These are phyloP conservation scores for Mesochorus sp. DNA, from an alignment of 2,888 invertebrate species.

Conservation along the genomic window DNA sequence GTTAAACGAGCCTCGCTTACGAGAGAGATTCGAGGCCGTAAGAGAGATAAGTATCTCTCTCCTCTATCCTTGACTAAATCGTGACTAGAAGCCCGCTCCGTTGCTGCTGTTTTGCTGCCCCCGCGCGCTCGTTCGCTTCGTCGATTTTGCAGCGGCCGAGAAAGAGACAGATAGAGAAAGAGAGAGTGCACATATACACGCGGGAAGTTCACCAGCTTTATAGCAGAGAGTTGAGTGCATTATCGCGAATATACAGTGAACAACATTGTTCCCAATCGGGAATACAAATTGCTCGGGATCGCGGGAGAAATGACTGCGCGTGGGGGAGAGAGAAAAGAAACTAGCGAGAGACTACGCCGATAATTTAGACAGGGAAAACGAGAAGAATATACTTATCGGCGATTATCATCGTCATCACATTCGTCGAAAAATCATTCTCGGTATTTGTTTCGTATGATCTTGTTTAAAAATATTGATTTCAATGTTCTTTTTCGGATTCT, in stretches of 20 bases:
- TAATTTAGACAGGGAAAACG: neutral
- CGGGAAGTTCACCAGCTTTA: constrained; percentile 13
- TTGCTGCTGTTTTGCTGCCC: constrained; percentile 54
- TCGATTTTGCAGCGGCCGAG: constrained; percentile 47
- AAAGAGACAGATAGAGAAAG: neutral
- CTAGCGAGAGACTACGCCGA: neutral
- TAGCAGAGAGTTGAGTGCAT: constrained; percentile 70
- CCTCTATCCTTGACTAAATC: constrained; percentile 80
- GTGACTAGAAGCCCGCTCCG: constrained; percentile 77
- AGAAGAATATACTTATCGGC: neutral
- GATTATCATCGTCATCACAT: too few relatives aligned
- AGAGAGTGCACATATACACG: constrained; percentile 10
- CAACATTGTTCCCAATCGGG: constrained; percentile 77
- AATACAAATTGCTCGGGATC: constrained; percentile 76
- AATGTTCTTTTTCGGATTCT: too few relatives aligned
- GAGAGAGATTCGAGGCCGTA: constrained; percentile 72
- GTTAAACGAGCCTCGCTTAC: constrained; percentile 59
- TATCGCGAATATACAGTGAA: constrained; percentile 72
- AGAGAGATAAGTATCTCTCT: constrained; percentile 78
- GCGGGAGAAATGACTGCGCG: constrained; percentile 29
- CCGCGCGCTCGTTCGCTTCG: constrained; percentile 49
- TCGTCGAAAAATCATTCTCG: too few relatives aligned
- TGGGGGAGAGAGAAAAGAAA: constrained; percentile 2
- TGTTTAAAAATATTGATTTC: too few relatives aligned
- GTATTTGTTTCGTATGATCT: too few relatives aligned